Conservation (phyloP, 2,113 vertebrate species). For the Monopterus albus region DNA sequence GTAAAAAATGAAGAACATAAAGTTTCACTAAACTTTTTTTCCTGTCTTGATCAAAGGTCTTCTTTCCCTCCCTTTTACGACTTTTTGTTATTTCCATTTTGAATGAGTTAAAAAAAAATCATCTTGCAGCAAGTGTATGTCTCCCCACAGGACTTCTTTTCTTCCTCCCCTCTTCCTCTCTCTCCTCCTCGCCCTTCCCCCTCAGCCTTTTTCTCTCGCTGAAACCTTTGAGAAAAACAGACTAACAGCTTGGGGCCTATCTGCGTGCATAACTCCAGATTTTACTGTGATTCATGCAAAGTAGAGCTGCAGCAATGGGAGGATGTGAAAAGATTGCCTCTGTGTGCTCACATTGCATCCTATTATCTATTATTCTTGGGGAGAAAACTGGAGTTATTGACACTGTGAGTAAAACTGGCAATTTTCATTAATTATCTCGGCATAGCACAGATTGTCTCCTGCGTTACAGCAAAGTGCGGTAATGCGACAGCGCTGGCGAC, state of each 20-base stretch:
- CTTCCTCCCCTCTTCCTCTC: slow-evolving; percentile 29
- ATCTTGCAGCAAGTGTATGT: slow-evolving; percentile 58
- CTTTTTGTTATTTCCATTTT: slow-evolving; percentile 64
- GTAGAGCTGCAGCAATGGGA: slow-evolving; percentile 63
- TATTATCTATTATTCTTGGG: slow-evolving; percentile 68
- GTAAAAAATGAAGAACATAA: slow-evolving; percentile 83
- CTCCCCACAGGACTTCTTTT: slow-evolving; percentile 63
- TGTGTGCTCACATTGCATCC: slow-evolving; percentile 68
- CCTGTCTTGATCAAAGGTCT: slow-evolving; percentile 66
- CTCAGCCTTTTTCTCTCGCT: slow-evolving; percentile 45
- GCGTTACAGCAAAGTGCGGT: not conserved
- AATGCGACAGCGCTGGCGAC: slow-evolving; percentile 44
- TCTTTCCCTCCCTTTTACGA: slow-evolving; percentile 61
- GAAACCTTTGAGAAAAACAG: slow-evolving; percentile 75
- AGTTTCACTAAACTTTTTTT: slow-evolving; percentile 80
- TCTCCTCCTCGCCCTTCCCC: slow-evolving; percentile 6
- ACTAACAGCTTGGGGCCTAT: slow-evolving; percentile 76
- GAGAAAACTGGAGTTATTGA: slow-evolving; percentile 65
- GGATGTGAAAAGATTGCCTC: slow-evolving; percentile 69
- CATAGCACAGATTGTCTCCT: slow-evolving; percentile 33
- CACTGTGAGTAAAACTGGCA: slow-evolving; percentile 69
- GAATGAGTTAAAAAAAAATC: slow-evolving; percentile 61
- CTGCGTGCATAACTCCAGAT: slow-evolving; percentile 70
- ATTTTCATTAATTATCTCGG: slow-evolving; percentile 58
- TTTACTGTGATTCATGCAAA: slow-evolving; percentile 79